Conservation (phyloP, 2,113 vertebrate species). For the Danio rerio region DNA sequence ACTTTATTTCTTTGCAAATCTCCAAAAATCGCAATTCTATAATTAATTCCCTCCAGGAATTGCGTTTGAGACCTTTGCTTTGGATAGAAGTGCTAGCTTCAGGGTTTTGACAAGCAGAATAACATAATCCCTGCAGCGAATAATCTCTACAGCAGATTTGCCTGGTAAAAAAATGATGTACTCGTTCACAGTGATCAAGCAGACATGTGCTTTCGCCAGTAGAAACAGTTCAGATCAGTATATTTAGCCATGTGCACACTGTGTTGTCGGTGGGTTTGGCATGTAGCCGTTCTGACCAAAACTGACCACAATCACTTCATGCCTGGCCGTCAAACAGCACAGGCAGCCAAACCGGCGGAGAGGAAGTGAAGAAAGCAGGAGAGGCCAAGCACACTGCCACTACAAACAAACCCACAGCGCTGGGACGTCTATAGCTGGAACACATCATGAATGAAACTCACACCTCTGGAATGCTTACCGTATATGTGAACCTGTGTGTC, state of each 20-base stretch:
- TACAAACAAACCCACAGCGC: constrained; percentile 14
- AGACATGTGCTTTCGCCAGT: not conserved
- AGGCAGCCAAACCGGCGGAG: not conserved
- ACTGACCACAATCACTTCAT: not conserved
- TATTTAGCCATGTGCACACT: constrained; percentile 9
- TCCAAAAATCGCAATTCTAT: too few species aligned
- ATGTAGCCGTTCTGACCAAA: not conserved
- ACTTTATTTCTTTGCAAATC: too few species aligned
- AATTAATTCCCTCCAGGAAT: too few species aligned
- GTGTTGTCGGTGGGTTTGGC: constrained; percentile 9
- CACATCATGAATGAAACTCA: too few species aligned
- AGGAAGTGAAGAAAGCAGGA: constrained; percentile 22
- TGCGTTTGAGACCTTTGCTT: too few species aligned
- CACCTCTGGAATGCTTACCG: constrained; percentile 45
- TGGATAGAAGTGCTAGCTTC: not conserved
- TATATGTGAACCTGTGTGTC: constrained; percentile 45
- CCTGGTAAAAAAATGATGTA: not conserved
- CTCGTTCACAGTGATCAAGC: not conserved
- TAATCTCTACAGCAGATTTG: not conserved
- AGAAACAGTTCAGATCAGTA: not conserved
- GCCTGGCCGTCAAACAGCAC: constrained; percentile 20
- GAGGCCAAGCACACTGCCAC: not conserved
- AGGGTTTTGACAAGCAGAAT: not conserved
- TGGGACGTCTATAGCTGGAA: not conserved
- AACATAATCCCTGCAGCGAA: not conserved